Evolutionary conservation across 2,888 invertebrate genomes (phyloP).

Genomic region (Smittia sp.): DNA sequence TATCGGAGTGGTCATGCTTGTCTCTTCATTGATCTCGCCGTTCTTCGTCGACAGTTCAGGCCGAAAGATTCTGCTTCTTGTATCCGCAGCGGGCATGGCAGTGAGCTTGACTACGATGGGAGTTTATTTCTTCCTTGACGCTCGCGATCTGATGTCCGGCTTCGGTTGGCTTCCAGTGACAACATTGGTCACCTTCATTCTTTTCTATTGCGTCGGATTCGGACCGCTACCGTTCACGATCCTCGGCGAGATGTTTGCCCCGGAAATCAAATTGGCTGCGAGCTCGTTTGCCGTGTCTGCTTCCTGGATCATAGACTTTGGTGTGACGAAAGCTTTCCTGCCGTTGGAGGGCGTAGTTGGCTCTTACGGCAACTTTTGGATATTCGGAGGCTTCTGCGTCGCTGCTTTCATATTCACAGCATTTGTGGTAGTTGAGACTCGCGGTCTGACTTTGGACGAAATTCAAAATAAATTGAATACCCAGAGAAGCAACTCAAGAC

Average conservation of each 20-base stretch:
- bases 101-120: constrained; percentile 60
- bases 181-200: constrained; percentile 64
- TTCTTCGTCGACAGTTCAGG: constrained; percentile 70
- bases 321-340: constrained; percentile 63
- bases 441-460: constrained; percentile 74
- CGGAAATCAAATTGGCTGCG: constrained; percentile 66
- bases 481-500: not conserved
- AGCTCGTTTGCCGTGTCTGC: constrained; percentile 66
- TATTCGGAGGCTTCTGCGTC: constrained; percentile 58
- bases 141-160: constrained; percentile 49
- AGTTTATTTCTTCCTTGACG: constrained; percentile 59
- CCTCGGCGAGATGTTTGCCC: constrained; percentile 71
- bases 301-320: constrained; percentile 67
- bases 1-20: constrained; percentile 62
- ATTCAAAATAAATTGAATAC: constrained; percentile 65
- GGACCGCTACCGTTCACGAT: constrained; percentile 73
- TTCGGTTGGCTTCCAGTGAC: constrained; percentile 65
- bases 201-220: constrained; percentile 65
- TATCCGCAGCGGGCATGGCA: constrained; percentile 64
- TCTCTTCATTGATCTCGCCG: constrained; percentile 63
- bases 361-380: constrained; percentile 61
- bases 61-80: constrained; percentile 62
- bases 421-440: constrained; percentile 73
- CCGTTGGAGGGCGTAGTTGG: constrained; percentile 57
- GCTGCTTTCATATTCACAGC: constrained; percentile 63